Base-by-base conservation (phyloP, 1,140 invertebrate species). In the Eupeodes corollae region DNA sequence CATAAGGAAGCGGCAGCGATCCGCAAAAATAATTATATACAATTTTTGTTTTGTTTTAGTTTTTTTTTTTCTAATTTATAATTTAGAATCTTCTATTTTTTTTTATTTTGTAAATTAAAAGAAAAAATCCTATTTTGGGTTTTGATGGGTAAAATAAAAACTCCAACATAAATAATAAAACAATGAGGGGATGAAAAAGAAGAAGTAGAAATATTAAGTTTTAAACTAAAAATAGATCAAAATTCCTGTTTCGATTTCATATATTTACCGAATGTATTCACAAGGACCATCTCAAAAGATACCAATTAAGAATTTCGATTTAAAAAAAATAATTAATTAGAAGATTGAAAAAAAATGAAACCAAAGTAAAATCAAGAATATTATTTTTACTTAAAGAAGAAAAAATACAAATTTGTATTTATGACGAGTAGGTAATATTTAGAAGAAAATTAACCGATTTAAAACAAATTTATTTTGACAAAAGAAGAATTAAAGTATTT, bases 211-310 rank as follows among this genome's bases (percentile, higher is more conserved):
- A 34, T 18, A n/a, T n/a, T n/a, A n/a, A n/a, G n/a, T n/a, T n/a
- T n/a, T n/a, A 19, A 48, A 48, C 30, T 45, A 44, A 21, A 26
- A n/a, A n/a, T n/a, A n/a, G n/a, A 38, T 14, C 18, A 46, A 18
- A 6, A 15, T 43, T 32, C 30, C 21, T 26, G 21, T 26, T 26
- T 14, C 15, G 21, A 41, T 39, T 38, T 48, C 33, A 65, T 47
- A 26, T 42, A 48, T 40, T 43, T 48, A 53, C 55, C 56, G 61
- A 59, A 56, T 66, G 52, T 60, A 26, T 26, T 57, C 71, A 77
- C 81, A 88, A 90, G 88, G 88, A 91, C 88, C 88, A 91, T 91
- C 88, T 91, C 88, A 91, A 91, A 91, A 91, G 87, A 88, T 88
- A 86, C 84, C 84, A 84, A 78, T 53, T 63, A 62, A 57, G 55